phyloP scores from a whole-genome alignment of 2,888 invertebrate species.

The Euzetes globulus region DNA sequence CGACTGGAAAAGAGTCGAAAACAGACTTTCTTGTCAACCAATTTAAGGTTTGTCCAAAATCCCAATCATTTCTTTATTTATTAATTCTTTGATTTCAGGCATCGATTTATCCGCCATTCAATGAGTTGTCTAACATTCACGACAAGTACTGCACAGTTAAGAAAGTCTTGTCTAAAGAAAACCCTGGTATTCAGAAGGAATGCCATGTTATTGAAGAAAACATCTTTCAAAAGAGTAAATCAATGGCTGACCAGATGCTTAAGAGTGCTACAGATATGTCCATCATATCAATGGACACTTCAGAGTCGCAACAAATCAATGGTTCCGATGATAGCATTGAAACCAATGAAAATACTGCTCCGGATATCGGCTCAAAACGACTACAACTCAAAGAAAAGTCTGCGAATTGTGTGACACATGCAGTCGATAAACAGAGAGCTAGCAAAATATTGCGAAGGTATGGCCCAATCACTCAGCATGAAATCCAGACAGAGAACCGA shows the following conservation, averaged over 20 bases:
- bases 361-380: neutral
- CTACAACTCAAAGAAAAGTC: neutral
- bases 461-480: too few species aligned
- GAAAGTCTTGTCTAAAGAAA: neutral
- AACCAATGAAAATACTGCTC: neutral
- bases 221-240: neutral
- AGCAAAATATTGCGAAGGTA: too few species aligned
- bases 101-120: neutral
- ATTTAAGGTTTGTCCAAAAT: neutral
- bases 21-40: constrained; percentile 7
- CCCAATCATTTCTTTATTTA: neutral
- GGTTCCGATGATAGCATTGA: neutral
- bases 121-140: constrained; percentile 20
- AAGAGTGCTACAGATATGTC: neutral
- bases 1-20: neutral
- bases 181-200: neutral
- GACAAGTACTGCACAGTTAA: neutral
- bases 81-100: neutral
- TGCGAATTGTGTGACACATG: neutral
- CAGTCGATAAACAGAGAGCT: too few species aligned
- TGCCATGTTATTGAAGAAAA: neutral
- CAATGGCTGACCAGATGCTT: neutral
- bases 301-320: too few species aligned
- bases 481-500: too few species aligned
- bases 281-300: neutral